Evolutionary conservation across 2,888 invertebrate genomes (phyloP).

Genomic region (Villa cingulata): DNA sequence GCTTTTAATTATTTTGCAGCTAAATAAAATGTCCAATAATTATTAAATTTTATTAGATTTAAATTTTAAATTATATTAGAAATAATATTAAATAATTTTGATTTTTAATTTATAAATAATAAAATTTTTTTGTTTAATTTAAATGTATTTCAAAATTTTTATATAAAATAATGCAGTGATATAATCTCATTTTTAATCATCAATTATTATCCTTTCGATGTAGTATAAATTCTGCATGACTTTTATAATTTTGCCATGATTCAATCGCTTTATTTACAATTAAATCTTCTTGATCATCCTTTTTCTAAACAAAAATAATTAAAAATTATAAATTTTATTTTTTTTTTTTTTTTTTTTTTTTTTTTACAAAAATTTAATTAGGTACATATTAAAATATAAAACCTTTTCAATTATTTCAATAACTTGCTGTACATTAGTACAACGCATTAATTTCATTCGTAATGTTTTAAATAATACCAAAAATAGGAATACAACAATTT

Average conservation of each 20-base stretch:
- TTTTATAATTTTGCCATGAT: slow-evolving; percentile 71
- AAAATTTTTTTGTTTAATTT: no score
- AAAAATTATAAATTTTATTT: background rate
- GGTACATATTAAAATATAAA: slow-evolving; percentile 20
- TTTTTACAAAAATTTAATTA: background rate
- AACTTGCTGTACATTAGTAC: slow-evolving; percentile 45
- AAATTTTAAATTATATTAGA: no score
- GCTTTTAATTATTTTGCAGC: no score
- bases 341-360: no score
- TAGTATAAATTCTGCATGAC: slow-evolving; percentile 25
- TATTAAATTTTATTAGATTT: no score
- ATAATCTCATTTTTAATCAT: no score
- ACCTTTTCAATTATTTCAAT: slow-evolving; percentile 55
- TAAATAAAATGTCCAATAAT: no score
- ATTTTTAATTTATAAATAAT: no score
- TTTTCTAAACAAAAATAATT: slow-evolving; percentile 41
- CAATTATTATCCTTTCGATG: slow-evolving; percentile 14
- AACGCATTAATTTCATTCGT: slow-evolving; percentile 49
- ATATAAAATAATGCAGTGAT: no score
- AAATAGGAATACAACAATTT: slow-evolving; percentile 66
- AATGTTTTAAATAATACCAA: slow-evolving; percentile 59
- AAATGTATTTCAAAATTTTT: no score
- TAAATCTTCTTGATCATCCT: slow-evolving; percentile 57
- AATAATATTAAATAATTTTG: no score
- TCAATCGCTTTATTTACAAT: slow-evolving; percentile 78